These are phyloP conservation scores for Guaruba guarouba DNA, from an alignment of 2,113 vertebrate species.

Conservation along the genomic window DNA sequence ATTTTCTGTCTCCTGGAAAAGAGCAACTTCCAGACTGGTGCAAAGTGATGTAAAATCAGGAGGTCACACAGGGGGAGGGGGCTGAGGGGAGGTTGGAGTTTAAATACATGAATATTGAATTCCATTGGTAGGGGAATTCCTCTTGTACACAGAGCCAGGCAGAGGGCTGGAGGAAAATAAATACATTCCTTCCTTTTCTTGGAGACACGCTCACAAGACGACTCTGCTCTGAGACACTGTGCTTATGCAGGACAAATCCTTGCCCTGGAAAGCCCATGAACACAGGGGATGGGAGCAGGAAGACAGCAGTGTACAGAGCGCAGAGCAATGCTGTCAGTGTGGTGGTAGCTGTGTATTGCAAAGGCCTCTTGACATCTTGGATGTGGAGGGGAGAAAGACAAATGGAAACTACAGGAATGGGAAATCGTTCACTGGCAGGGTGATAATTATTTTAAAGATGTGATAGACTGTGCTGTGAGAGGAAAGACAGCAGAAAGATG, in stretches of 20 bases:
- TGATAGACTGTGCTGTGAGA: background rate
- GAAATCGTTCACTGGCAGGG: background rate
- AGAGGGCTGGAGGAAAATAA: background rate
- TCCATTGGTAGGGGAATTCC: background rate
- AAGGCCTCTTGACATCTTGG: background rate
- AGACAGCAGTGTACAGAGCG: accelerated
- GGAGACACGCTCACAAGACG: background rate
- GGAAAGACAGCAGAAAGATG: background rate
- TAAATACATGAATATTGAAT: background rate
- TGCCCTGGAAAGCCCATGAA: background rate
- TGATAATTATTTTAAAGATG: background rate
- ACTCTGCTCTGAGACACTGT: background rate
- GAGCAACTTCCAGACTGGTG: background rate
- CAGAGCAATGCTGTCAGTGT: background rate
- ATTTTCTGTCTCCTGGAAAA: background rate
- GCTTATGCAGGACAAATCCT: background rate
- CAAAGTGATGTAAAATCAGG: background rate
- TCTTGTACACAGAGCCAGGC: background rate
- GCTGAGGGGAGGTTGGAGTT: background rate
- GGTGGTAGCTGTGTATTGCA: background rate
- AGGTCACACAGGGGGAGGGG: background rate
- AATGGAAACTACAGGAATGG: background rate
- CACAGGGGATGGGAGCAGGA: accelerated
- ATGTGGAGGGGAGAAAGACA: background rate
- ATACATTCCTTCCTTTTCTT: background rate